phyloP scores from a whole-genome alignment of 2,113 vertebrate species.

The Indri indri region DNA sequence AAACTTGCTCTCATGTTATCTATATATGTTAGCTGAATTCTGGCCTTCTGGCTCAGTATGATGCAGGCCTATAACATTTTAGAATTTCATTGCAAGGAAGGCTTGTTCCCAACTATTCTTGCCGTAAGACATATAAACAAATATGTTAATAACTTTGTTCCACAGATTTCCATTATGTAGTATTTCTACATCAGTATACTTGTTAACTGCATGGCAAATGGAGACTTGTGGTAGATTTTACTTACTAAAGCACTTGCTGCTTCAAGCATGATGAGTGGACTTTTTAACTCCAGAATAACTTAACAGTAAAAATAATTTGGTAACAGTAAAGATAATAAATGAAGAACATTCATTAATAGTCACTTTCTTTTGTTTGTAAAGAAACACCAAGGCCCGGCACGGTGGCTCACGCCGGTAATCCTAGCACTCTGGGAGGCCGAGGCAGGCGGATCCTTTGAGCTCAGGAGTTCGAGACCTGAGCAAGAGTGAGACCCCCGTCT shows the following conservation, averaged over 20 bases:
- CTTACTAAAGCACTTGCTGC: not conserved
- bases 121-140: not conserved
- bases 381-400: not conserved
- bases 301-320: not conserved
- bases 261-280: not conserved
- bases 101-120: not conserved
- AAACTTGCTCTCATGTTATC: not conserved
- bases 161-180: not conserved
- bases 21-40: not conserved
- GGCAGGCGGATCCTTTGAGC: too few species aligned
- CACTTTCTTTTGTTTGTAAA: conserved; percentile 11
- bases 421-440: too few species aligned
- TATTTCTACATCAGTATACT: not conserved
- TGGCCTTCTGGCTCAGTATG: not conserved
- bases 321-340: not conserved
- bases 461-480: too few species aligned
- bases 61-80: not conserved
- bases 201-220: not conserved
- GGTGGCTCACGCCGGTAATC: too few species aligned
- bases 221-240: not conserved
- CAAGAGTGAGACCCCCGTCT: too few species aligned
- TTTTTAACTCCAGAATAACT: conserved; percentile 8
- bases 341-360: not conserved
- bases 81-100: not conserved
- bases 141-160: not conserved